A percentile compares a stretch with the other conserved stretches of the same genome.
Conservation (phyloP, 2,113 vertebrate genomes). For the Cephalophus harveyi region DNA sequence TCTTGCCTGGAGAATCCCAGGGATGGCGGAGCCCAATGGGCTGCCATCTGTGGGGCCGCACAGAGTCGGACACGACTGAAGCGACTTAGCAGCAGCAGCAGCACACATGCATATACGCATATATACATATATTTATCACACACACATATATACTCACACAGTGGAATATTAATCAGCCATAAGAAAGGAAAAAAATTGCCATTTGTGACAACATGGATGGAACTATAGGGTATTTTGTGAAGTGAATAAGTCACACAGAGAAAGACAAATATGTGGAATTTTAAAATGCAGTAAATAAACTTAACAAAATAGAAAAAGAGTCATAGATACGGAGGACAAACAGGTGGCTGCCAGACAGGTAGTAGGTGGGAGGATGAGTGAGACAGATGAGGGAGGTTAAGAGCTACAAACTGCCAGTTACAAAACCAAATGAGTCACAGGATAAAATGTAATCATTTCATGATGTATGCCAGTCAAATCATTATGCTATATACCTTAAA, state of each 20-base stretch:
- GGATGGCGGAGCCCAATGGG: too few species aligned
- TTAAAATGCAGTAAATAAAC: background rate
- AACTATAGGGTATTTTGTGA: background rate
- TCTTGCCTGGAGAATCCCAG: too few species aligned
- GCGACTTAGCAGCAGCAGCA: too few species aligned
- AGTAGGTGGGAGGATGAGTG: background rate
- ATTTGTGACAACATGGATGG: background rate
- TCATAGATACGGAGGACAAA: background rate
- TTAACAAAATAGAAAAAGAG: background rate
- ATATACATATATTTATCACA: background rate
- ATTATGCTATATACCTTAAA: background rate
- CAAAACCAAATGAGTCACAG: background rate
- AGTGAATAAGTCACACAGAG: background rate
- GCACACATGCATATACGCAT: rapidly evolving
- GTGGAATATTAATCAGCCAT: background rate
- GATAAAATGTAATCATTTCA: background rate
- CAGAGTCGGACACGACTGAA: too few species aligned
- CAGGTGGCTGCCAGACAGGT: background rate
- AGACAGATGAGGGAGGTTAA: background rate
- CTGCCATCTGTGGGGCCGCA: too few species aligned
- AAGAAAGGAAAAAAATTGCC: background rate
- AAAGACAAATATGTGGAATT: background rate
- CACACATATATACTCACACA: background rate
- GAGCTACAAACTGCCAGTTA: background rate
- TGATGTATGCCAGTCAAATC: background rate